Conservation (phyloP, 2,888 invertebrate genomes). For the Andrena trimmerana region DNA sequence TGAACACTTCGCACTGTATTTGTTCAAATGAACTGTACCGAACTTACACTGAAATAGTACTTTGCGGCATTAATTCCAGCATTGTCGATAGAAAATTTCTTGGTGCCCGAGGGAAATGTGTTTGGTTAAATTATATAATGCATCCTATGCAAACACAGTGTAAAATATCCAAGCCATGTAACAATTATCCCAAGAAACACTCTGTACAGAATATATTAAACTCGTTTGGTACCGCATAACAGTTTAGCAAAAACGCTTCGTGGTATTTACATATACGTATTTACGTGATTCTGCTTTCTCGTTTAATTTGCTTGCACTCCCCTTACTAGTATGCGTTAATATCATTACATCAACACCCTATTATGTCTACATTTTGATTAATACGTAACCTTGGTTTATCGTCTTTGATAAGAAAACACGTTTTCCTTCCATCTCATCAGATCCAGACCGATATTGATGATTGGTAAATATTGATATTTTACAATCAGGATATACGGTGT, state of each 20-base stretch:
- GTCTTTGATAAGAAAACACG: constrained; percentile 46
- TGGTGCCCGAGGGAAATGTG: neutral
- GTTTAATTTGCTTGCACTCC: constrained; percentile 44
- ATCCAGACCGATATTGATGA: constrained; percentile 21
- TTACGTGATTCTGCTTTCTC: constrained; percentile 29
- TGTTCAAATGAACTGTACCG: constrained; percentile 9
- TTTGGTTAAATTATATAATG: neutral
- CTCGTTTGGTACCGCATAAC: constrained; percentile 57
- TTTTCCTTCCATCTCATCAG: constrained; percentile 17
- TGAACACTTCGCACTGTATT: constrained; percentile 48
- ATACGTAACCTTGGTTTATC: constrained; percentile 56
- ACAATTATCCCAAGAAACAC: constrained; percentile 57
- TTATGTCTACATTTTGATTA: constrained; percentile 67
- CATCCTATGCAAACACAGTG: constrained; percentile 32
- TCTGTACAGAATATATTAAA: constrained; percentile 60
- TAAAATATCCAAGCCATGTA: constrained; percentile 41
- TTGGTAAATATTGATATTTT: constrained; percentile 40
- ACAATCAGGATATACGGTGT: constrained; percentile 46
- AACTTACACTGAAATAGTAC: constrained; percentile 12
- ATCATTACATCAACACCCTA: constrained; percentile 56
- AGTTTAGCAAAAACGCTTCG: constrained; percentile 54
- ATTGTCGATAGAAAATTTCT: constrained; percentile 3
- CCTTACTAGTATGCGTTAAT: constrained; percentile 57
- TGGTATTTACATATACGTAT: constrained; percentile 59
- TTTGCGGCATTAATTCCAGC: constrained; percentile 18